phyloP scores from a whole-genome alignment of 2,113 vertebrate species.

The Sander vitreus region DNA sequence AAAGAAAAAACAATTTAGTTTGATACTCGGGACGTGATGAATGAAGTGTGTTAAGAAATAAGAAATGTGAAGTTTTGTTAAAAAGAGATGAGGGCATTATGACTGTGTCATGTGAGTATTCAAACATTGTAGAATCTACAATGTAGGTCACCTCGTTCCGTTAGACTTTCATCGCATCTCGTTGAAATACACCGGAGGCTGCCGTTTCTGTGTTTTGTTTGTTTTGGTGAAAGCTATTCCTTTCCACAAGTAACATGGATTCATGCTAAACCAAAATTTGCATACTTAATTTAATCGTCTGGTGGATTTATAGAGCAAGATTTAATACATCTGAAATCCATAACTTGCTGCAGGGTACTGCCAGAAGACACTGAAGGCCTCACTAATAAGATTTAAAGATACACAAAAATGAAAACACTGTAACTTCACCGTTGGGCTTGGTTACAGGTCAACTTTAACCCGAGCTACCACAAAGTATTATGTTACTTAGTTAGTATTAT shows the following conservation, averaged over 20 bases:
- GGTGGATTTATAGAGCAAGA: neutral
- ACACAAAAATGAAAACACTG: too few species aligned
- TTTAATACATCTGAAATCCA: neutral
- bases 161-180: neutral
- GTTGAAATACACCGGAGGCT: neutral
- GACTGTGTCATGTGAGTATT: neutral
- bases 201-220: neutral
- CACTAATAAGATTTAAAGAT: neutral
- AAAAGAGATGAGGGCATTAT: conserved; percentile 25
- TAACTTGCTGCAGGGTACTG: conserved; percentile 3
- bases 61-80: conserved; percentile 44
- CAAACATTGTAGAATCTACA: neutral
- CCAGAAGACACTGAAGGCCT: neutral
- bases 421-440: too few species aligned
- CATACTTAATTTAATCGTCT: neutral
- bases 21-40: conserved; percentile 15
- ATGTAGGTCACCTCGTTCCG: neutral
- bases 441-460: too few species aligned
- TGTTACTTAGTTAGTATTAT: too few species aligned
- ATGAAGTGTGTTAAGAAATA: conserved; percentile 29
- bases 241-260: neutral
- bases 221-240: neutral
- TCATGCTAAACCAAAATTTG: neutral
- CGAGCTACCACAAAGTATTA: too few species aligned
- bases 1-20: conserved; percentile 57